Evolutionary conservation across 2,888 invertebrate species (phyloP).

Genomic region (Omphaloscelis lunosa): DNA sequence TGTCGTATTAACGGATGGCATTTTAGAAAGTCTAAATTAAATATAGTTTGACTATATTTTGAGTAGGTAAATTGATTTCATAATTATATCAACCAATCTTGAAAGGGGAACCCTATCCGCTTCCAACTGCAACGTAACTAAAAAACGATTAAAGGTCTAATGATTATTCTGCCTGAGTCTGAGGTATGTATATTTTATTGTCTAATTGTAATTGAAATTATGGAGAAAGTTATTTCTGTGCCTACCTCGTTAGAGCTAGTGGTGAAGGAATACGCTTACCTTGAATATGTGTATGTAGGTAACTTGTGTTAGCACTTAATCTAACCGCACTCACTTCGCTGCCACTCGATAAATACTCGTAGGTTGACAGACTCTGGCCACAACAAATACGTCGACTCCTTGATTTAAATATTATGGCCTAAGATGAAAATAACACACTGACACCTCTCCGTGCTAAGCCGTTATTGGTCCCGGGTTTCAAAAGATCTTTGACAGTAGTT

Average conservation of each 20-base stretch:
- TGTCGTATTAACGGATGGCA: constrained; percentile 48
- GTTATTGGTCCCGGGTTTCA: neutral
- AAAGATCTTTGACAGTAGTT: neutral
- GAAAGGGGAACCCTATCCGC: neutral
- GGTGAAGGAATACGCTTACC: constrained; percentile 53
- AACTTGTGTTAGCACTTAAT: constrained; percentile 65
- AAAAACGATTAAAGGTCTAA: constrained; percentile 8
- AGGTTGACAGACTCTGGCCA: constrained; percentile 31
- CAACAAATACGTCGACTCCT: constrained; percentile 13
- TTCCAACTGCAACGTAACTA: neutral
- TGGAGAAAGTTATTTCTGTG: constrained; percentile 50
- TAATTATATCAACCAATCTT: constrained; percentile 17
- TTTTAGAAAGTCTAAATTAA: constrained; percentile 66
- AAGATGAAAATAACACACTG: neutral
- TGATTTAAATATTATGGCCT: constrained; percentile 27
- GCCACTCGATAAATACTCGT: constrained; percentile 61
- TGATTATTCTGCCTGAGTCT: constrained; percentile 9
- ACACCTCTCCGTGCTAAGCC: neutral
- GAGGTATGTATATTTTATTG: constrained; percentile 25
- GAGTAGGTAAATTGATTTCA: constrained; percentile 28
- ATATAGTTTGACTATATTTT: constrained; percentile 51
- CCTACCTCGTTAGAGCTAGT: constrained; percentile 21
- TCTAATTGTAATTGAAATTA: constrained; percentile 44
- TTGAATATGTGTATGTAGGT: constrained; percentile 69
- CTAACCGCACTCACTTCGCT: constrained; percentile 55